A percentile compares a stretch with the other conserved stretches of the same genome.
Evolutionary conservation across 2,113 vertebrate genomes (phyloP).

Genomic region (Reinhardtius hippoglossoides): DNA sequence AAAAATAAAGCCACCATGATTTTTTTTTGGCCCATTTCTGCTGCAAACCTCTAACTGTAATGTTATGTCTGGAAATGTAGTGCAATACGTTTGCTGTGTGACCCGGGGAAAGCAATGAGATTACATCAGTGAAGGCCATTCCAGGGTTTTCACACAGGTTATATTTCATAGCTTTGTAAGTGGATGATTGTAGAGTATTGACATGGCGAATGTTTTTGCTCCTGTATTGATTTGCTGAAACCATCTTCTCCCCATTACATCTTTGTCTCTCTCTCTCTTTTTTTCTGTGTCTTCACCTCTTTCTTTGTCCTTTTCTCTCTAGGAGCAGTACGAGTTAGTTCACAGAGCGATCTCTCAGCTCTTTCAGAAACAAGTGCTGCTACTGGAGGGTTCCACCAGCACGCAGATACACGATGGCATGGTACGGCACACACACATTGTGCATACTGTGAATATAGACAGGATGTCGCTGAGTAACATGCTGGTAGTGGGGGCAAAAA

Average conservation of each 20-base stretch:
- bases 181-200: conserved; percentile 24
- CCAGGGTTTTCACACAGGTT: conserved; percentile 28
- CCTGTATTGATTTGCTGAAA: conserved; percentile 16
- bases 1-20: not conserved
- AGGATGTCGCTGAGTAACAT: conserved; percentile 69
- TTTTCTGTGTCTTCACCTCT: not conserved
- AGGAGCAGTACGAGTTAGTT: conserved; percentile 99
- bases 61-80: conserved; percentile 14
- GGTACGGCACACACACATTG: conserved; percentile 78
- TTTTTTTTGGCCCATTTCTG: not conserved
- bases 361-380: conserved; percentile 93
- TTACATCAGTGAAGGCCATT: conserved; percentile 10
- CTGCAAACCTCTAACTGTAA: not conserved
- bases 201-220: not conserved
- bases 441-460: conserved; percentile 53
- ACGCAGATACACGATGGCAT: conserved; percentile 90
- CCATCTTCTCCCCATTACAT: not conserved
- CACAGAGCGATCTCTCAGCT: conserved; percentile 96
- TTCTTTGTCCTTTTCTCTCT: conserved; percentile 5
- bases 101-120: conserved; percentile 3
- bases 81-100: conserved; percentile 3
- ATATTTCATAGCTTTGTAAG: conserved; percentile 21
- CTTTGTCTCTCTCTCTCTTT: not conserved
- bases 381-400: conserved; percentile 87
- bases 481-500: conserved; percentile 35